Percentiles rank a stretch among this genome's conserved stretches.
phyloP scores from a whole-genome alignment of 2,113 vertebrate species.

The Mus pahari region DNA sequence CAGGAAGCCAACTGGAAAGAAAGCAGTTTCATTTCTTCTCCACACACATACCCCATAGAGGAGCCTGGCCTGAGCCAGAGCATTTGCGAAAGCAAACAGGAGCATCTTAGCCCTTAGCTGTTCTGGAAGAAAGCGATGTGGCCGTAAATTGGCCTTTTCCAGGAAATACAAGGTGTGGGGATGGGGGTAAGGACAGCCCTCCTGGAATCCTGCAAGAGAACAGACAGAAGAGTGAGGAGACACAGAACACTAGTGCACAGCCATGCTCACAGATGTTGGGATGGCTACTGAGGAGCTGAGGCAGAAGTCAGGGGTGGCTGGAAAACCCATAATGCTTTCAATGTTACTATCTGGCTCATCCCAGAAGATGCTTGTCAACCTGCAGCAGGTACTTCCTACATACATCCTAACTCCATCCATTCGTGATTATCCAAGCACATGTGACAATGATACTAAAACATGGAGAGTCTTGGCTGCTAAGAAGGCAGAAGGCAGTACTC shows the following conservation, averaged over 20 bases:
- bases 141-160: conserved; percentile 53
- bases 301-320: neutral
- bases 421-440: neutral
- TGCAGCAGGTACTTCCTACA: neutral
- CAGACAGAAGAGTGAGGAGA: neutral
- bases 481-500: neutral
- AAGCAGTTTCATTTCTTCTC: neutral
- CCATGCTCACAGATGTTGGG: too few relatives aligned
- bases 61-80: conserved; percentile 74
- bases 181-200: conserved; percentile 72
- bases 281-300: neutral
- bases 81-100: conserved; percentile 79
- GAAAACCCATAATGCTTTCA: conserved; percentile 7
- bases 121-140: conserved; percentile 61
- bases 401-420: neutral
- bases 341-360: neutral
- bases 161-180: conserved; percentile 78
- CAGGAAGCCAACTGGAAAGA: neutral
- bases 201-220: conserved; percentile 72
- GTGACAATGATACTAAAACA: neutral
- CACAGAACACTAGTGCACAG: neutral
- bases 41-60: conserved; percentile 78
- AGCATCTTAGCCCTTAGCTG: conserved; percentile 81
- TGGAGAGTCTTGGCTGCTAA: neutral
- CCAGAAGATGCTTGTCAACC: neutral